These are phyloP conservation scores for Eurosta solidaginis DNA, from an alignment of 1,140 invertebrate species.

Conservation along the genomic window DNA sequence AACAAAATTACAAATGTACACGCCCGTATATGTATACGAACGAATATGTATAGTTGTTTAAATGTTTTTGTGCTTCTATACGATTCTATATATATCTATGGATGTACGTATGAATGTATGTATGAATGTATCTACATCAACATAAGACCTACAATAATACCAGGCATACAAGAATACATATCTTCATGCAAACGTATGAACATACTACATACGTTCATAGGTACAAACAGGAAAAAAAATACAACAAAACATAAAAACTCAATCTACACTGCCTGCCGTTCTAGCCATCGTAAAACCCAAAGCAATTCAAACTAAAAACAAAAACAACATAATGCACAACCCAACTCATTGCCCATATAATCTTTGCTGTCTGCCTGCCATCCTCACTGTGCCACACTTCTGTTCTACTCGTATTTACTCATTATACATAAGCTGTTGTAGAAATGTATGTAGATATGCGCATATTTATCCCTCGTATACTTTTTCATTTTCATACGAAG, in stretches of 20 bases:
- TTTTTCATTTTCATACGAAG: constrained; percentile 18
- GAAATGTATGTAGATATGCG: background rate
- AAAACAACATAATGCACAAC: too few relatives aligned
- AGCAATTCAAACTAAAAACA: too few relatives aligned
- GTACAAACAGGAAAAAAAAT: background rate
- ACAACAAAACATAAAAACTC: background rate
- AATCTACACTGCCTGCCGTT: background rate
- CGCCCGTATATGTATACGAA: background rate
- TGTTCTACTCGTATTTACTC: too few relatives aligned
- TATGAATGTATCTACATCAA: background rate
- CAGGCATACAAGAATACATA: background rate
- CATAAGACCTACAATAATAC: background rate
- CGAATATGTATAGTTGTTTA: background rate
- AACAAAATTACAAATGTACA: background rate
- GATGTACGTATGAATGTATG: background rate
- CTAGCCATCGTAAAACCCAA: background rate
- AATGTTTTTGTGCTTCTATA: too few relatives aligned
- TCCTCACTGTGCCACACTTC: background rate
- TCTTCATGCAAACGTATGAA: background rate
- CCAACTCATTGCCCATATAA: background rate
- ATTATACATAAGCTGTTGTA: background rate
- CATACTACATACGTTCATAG: background rate
- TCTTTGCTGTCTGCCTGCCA: background rate
- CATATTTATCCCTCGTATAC: background rate
- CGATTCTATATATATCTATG: too few relatives aligned